Evolutionary conservation across 2,113 vertebrate genomes (phyloP), one percentile per base, ranked within the genome.

Genomic region (Pachypanchax playfairii): DNA sequence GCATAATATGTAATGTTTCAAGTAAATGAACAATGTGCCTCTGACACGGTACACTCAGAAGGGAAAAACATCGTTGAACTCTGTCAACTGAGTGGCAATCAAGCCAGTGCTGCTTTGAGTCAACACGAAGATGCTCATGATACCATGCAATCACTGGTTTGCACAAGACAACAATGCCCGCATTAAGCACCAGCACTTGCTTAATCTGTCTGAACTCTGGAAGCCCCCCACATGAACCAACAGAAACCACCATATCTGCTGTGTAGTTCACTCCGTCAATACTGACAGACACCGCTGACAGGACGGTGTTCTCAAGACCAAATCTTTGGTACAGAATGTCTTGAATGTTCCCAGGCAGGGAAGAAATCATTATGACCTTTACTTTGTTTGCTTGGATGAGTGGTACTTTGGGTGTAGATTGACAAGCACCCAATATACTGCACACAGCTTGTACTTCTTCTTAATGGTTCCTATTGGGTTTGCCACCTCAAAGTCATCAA

Each of bases 331-430:
- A 3, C 43, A 46, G 6, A 36, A 33, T 2, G 11, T 46, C 21
- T 24, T 46, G 43, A 22, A 46, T 24, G 21, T 48, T 48, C 5
- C 7, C 24, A 26, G 46, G 46, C 18, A 48, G 24, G 14, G 46
- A 48, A 48, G 13, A 48, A 48, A 29, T 18, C 48, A 50, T 29
- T 10, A 50, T 29, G 15, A 25, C 29, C 48, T 50, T 31, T n/a
- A 29, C 14, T n/a, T 29, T 31, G 29, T 2, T 3, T 31, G 29
- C 29, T 31, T 31, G 29, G 39, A 21, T 21, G 25, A 9, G n/a
- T n/a, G 25, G 10, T 42, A 42, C 24, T 43, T 57, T 57, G 26
- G 17, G 12, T 17, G 39, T 12, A 22, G 15, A 31, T 43, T 43
- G 12, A 18, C 12, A 43, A 56, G 26, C 12, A 56, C n/a, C 25